Conservation (phyloP, 2,113 vertebrate species). For the Hippocampus comes region DNA sequence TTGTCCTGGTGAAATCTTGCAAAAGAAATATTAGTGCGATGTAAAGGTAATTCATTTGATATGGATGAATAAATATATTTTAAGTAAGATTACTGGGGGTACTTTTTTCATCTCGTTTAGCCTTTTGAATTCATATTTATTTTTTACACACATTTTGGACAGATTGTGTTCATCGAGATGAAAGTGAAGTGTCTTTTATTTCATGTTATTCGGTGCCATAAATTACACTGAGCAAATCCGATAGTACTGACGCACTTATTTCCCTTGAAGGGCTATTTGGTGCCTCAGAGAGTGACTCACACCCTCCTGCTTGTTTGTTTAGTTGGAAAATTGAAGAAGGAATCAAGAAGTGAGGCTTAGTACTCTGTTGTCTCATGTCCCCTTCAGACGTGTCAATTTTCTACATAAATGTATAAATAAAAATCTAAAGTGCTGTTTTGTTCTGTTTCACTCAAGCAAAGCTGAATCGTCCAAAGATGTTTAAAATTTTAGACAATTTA, state of each 20-base stretch:
- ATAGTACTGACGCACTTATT: neutral
- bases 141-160: neutral
- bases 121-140: neutral
- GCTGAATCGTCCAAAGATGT: neutral
- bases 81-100: neutral
- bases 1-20: neutral
- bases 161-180: neutral
- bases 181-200: neutral
- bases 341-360: neutral
- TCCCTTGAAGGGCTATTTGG: neutral
- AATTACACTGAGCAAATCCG: neutral
- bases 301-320: constrained; percentile 9
- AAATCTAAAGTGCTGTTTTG: neutral
- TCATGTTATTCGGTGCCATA: neutral
- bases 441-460: neutral
- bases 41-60: neutral
- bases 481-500: neutral
- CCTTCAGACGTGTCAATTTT: constrained; percentile 8
- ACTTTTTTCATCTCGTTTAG: neutral
- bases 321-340: constrained; percentile 10
- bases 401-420: neutral
- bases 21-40: too few relatives aligned
- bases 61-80: neutral
- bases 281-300: neutral
- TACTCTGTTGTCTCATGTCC: neutral